phyloP scores from a whole-genome alignment of 1,140 invertebrate species.

The Pogonomyrmex californicus region DNA sequence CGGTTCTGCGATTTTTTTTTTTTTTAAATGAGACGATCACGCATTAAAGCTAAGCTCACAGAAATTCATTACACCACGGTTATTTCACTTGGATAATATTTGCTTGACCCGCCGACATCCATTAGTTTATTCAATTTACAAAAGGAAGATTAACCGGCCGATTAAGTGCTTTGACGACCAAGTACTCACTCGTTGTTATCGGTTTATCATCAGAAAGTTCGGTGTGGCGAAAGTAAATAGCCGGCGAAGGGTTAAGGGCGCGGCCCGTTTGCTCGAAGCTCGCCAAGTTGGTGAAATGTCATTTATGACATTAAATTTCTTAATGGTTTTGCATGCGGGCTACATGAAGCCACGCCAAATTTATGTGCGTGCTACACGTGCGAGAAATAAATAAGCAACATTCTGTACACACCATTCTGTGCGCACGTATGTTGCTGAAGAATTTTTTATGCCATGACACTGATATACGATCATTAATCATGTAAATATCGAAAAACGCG shows the following conservation, averaged over 20 bases:
- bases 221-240: constrained; percentile 29
- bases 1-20: not conserved
- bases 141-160: constrained; percentile 31
- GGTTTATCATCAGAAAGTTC: constrained; percentile 37
- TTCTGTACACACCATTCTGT: not conserved
- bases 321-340: constrained; percentile 62
- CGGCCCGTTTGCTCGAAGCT: constrained; percentile 36
- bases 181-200: constrained; percentile 24
- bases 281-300: constrained; percentile 46
- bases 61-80: constrained; percentile 27
- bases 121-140: constrained; percentile 55
- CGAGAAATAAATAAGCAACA: not conserved
- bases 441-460: not conserved
- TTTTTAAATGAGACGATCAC: not conserved
- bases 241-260: not conserved
- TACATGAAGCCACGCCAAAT: not conserved
- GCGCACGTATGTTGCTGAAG: not conserved
- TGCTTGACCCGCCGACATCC: not conserved
- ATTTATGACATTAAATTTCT: constrained; percentile 57
- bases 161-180: constrained; percentile 26
- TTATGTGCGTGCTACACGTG: not conserved
- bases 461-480: constrained; percentile 12
- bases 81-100: constrained; percentile 38
- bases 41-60: not conserved
- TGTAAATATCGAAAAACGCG: not conserved